Base-by-base conservation (phyloP, 2,113 vertebrate species). In the Ibidorhyncha struthersii region DNA sequence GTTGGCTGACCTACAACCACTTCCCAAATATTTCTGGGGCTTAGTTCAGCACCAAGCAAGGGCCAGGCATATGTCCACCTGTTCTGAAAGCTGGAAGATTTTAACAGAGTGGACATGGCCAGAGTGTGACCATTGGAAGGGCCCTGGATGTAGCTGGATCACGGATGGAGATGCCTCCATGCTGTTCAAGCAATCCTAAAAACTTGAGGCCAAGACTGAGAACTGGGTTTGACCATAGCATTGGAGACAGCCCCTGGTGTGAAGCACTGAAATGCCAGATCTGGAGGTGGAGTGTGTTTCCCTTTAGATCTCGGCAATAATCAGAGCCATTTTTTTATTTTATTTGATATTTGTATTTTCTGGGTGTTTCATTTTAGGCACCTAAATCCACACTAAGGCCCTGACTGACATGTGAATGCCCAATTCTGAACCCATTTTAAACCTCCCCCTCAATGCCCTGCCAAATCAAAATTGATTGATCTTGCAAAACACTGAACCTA, bases 41-140 rank as follows among this genome's bases (percentile, higher is more conserved):
- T 26, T 79, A 34, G 9, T 43, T 70, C 2, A 8, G 20, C 34
- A 32, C 15, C 6, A 6, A 53, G 15, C 22, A 91, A 78, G 10
- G 30, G 4, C 3, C 45, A 20, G 20, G 5, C 1, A 3, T 10
- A 23, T 29, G 26, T 21, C n/a, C 12, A 23, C 2, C 12, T 53
- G 8, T 62, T 10, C 4, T 49, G 45, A 76, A 76, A n/a, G 9
- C 2, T 65, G 22, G 3, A 17, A 79, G 15, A n/a, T 32, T 65
- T 73, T 43, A 66, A 5, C 17, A 49, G 9, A 0, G 0, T 19
- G 4, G 20, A 38, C 4, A 11, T 11, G 7, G 29, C 10, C 61
- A 55, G 38, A 63, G 5, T 12, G 20, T 36, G 43, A 16, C 14
- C 22, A 6, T 2, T 72, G 38, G 41, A 69, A 8, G 8, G 9